phyloP scores from a whole-genome alignment of 2,797 vertebrate species.

The Darevskia nairensis region DNA sequence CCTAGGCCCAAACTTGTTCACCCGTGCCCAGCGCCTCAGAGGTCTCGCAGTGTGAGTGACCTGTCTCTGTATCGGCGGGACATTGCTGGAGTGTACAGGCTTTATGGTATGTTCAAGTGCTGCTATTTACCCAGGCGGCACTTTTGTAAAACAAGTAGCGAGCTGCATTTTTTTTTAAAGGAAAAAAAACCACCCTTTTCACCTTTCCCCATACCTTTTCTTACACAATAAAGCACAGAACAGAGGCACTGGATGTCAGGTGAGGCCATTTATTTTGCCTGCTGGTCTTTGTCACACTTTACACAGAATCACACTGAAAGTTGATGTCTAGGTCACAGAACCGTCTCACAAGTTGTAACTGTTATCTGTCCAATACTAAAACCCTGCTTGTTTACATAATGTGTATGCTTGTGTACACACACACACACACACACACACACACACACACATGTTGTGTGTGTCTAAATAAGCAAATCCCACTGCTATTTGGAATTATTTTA shows the following conservation, averaged over 20 bases:
- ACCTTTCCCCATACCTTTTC: conserved; percentile 55
- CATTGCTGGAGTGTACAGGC: conserved; percentile 65
- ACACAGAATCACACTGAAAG: neutral
- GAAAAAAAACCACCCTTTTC: conserved; percentile 51
- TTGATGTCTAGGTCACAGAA: conserved; percentile 18
- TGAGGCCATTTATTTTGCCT: conserved; percentile 63
- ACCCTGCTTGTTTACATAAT: neutral
- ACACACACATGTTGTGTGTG: neutral
- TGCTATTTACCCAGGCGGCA: conserved; percentile 65
- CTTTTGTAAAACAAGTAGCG: conserved; percentile 68
- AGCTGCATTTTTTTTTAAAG: conserved; percentile 45
- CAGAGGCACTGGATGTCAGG: conserved; percentile 37
- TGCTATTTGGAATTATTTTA: conserved; percentile 27
- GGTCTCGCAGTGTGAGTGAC: conserved; percentile 87
- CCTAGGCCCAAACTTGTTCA: conserved; percentile 83
- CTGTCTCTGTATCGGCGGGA: conserved; percentile 78
- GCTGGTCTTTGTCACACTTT: conserved; percentile 59
- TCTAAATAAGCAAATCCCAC: conserved; percentile 5
- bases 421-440: neutral
- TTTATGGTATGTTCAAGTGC: conserved; percentile 75
- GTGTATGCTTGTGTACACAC: neutral
- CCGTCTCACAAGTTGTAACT: neutral
- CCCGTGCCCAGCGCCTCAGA: conserved; percentile 75
- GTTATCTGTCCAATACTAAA: conserved; percentile 37
- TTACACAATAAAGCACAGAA: neutral